Evolutionary conservation across 2,888 invertebrate species (phyloP).

Genomic region (Drosophila maculinotata): DNA sequence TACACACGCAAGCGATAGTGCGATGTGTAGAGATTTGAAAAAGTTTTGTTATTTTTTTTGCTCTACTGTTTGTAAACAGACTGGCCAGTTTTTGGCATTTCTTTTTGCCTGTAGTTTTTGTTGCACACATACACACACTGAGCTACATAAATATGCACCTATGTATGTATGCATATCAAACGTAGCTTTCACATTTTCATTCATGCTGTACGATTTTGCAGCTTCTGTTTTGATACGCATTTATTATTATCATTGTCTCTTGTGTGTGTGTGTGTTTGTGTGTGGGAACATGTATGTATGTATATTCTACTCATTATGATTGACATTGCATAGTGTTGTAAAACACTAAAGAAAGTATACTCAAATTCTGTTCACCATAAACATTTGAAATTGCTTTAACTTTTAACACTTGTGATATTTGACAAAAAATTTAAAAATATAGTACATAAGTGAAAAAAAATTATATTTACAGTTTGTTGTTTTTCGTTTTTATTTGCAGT

Average conservation of each 20-base stretch:
- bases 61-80: conserved; percentile 70
- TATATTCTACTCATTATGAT: conserved; percentile 16
- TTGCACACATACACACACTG: conserved; percentile 9
- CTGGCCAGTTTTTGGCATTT: conserved; percentile 55
- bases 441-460: background rate
- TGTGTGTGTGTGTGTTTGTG: conserved; percentile 14
- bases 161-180: conserved; percentile 29
- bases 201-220: conserved; percentile 50
- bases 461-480: background rate
- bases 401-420: background rate
- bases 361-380: too few relatives aligned
- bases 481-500: background rate
- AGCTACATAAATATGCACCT: conserved; percentile 8
- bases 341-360: conserved; percentile 9
- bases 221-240: conserved; percentile 60
- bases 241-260: conserved; percentile 37
- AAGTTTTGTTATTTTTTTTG: conserved; percentile 18
- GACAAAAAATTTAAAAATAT: background rate
- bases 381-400: too few relatives aligned
- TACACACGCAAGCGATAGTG: background rate
- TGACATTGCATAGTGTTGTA: conserved; percentile 30
- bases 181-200: conserved; percentile 75
- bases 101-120: conserved; percentile 34
- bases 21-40: conserved; percentile 43
- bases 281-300: background rate